These are phyloP conservation scores for Tachypleus tridentatus DNA, from an alignment of 1,140 invertebrate species.

Conservation along the genomic window DNA sequence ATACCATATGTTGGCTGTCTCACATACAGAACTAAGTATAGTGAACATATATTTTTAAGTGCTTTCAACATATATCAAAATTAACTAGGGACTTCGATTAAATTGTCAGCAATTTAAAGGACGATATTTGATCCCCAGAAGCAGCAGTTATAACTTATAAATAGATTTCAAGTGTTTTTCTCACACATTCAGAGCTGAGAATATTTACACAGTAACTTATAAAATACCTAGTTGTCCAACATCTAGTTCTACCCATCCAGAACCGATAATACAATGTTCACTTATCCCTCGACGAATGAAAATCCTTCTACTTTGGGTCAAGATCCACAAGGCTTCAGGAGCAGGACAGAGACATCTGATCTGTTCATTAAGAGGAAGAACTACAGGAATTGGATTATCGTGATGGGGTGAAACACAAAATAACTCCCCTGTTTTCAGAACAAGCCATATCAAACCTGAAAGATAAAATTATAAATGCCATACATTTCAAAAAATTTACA, in stretches of 20 bases:
- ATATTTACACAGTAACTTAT: background rate
- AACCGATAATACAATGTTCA: constrained; percentile 30
- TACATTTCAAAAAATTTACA: background rate
- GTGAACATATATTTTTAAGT: too few relatives aligned
- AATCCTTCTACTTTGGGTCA: constrained; percentile 35
- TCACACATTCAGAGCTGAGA: constrained; percentile 1
- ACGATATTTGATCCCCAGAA: constrained; percentile 32
- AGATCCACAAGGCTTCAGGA: constrained; percentile 37
- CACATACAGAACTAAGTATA: too few relatives aligned
- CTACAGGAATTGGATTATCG: constrained; percentile 18
- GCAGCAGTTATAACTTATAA: constrained; percentile 11
- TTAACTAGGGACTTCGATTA: too few relatives aligned
- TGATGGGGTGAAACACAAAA: constrained; percentile 30
- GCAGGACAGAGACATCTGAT: constrained; percentile 33
- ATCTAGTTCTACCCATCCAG: constrained; percentile 36
- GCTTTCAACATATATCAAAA: too few relatives aligned
- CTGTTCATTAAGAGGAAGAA: constrained; percentile 18
- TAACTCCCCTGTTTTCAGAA: constrained; percentile 34
- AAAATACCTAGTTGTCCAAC: constrained; percentile 36
- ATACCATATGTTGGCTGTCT: too few relatives aligned
- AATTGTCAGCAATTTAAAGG: too few relatives aligned
- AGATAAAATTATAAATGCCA: constrained; percentile 2
- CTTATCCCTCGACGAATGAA: constrained; percentile 37
- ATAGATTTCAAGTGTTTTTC: background rate
- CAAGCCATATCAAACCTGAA: constrained; percentile 35